phyloP scores from a whole-genome alignment of 2,113 vertebrate genomes.

The Phylloscopus whistleri region DNA sequence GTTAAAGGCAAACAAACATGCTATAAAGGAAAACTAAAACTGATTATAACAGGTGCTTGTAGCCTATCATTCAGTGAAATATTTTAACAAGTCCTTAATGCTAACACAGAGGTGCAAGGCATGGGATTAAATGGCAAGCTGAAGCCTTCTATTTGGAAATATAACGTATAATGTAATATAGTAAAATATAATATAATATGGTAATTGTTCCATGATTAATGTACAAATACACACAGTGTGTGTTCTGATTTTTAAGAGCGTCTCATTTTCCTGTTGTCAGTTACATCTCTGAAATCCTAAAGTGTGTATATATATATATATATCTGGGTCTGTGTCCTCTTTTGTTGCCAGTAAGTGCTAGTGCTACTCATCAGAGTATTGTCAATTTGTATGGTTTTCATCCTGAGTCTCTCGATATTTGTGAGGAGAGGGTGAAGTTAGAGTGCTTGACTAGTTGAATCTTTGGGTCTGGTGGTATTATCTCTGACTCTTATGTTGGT shows the following conservation, averaged over 20 bases:
- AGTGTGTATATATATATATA: not conserved
- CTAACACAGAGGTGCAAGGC: not conserved
- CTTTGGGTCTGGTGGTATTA: not conserved
- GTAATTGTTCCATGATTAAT: not conserved
- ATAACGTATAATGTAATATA: not conserved
- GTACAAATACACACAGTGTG: not conserved
- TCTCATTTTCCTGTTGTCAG: not conserved
- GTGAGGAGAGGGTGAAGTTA: fast-evolving
- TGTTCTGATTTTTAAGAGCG: not conserved
- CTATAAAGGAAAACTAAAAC: not conserved
- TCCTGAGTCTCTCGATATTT: not conserved
- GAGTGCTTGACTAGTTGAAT: not conserved
- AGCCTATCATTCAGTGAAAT: not conserved
- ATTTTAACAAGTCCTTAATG: not conserved
- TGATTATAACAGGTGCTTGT: not conserved
- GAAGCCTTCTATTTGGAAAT: not conserved
- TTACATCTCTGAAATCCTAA: not conserved
- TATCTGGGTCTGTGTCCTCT: not conserved
- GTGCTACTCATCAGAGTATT: not conserved
- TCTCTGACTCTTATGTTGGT: not conserved
- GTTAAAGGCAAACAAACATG: not conserved
- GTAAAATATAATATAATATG: not conserved
- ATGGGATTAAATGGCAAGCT: not conserved
- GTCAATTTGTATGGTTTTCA: not conserved
- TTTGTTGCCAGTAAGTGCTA: not conserved